phyloP scores from a whole-genome alignment of 2,888 invertebrate genomes.

The Slavum lentiscoides region DNA sequence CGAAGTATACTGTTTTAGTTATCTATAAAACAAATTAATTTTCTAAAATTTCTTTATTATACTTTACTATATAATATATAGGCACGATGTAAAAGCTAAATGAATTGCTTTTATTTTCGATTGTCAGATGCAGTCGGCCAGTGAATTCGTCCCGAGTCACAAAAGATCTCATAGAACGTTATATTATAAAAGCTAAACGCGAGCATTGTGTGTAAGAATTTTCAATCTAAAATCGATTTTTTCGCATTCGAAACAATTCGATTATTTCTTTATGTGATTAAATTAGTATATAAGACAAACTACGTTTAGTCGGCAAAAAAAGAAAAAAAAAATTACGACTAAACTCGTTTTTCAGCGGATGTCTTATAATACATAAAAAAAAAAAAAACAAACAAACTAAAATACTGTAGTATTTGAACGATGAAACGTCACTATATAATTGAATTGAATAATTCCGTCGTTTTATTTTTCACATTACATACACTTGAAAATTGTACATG shows the following conservation, averaged over 20 bases:
- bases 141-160: conserved; percentile 39
- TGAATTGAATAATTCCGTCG: too few relatives aligned
- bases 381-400: neutral
- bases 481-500: too few relatives aligned
- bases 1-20: neutral
- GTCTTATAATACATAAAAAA: too few relatives aligned
- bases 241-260: neutral
- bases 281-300: neutral
- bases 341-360: neutral
- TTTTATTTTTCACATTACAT: neutral
- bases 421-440: neutral
- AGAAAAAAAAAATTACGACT: neutral
- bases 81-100: conserved; percentile 21
- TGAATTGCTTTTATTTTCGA: conserved; percentile 49
- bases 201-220: conserved; percentile 4
- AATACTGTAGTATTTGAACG: neutral
- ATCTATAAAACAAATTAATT: conserved; percentile 29
- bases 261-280: neutral
- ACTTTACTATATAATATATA: conserved; percentile 30
- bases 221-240: conserved; percentile 17
- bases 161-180: conserved; percentile 18
- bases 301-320: neutral
- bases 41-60: conserved; percentile 15
- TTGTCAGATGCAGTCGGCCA: conserved; percentile 36
- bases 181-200: conserved; percentile 11